Conservation (phyloP, 2,113 vertebrate species). For the Seriola rivoliana region DNA sequence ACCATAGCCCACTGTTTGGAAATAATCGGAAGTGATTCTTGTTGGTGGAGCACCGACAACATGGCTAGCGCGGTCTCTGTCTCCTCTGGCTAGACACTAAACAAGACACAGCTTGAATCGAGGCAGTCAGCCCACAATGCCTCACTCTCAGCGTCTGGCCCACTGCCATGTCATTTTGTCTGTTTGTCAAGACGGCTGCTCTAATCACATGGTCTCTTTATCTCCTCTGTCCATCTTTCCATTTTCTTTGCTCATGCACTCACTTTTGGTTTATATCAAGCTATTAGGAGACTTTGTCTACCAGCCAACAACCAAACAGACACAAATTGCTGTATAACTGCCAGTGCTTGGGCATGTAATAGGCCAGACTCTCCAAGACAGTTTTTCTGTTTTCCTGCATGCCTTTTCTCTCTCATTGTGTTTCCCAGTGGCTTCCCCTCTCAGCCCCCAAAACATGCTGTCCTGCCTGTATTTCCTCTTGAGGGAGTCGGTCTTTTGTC, state of each 20-base stretch:
- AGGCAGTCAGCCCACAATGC: conserved; percentile 51
- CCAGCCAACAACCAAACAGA: conserved; percentile 44
- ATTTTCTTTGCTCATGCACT: conserved; percentile 46
- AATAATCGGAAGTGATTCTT: conserved; percentile 42
- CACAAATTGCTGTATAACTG: conserved; percentile 42
- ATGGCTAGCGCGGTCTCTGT: conserved; percentile 43
- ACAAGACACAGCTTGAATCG: conserved; percentile 64
- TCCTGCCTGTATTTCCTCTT: conserved; percentile 36
- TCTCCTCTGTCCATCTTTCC: conserved; percentile 41
- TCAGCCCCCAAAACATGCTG: conserved; percentile 33
- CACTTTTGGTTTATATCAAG: conserved; percentile 61
- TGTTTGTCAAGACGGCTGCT: conserved; percentile 55
- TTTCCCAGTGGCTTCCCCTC: conserved; percentile 21
- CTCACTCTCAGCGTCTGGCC: conserved; percentile 56
- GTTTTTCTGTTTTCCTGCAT: conserved; percentile 35
- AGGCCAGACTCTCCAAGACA: conserved; percentile 32
- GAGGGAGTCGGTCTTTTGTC: conserved; percentile 57
- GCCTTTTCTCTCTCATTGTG: conserved; percentile 30
- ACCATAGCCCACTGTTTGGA: conserved; percentile 23
- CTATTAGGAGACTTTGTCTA: conserved; percentile 58
- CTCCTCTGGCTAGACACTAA: conserved; percentile 68
- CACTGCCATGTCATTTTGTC: conserved; percentile 52
- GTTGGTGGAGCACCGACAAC: conserved; percentile 34
- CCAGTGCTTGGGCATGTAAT: conserved; percentile 33
- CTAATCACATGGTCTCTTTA: conserved; percentile 67